phyloP scores from a whole-genome alignment of 2,113 vertebrate genomes.

The Triplophysa tibetana region DNA sequence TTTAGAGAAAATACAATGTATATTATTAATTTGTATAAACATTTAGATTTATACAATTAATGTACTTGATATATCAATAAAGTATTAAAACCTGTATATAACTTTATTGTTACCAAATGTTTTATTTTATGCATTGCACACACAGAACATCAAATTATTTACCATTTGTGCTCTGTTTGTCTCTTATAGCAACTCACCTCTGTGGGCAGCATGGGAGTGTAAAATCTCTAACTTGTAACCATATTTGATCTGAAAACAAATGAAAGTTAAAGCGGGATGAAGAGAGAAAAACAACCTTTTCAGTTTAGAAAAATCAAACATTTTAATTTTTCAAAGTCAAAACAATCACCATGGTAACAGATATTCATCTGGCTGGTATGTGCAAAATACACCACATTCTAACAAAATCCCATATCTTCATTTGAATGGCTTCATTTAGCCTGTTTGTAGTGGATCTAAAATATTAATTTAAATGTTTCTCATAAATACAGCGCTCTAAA shows the following conservation, averaged over 20 bases:
- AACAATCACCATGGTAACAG: constrained; percentile 40
- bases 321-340: constrained; percentile 16
- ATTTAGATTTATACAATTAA: too few relatives aligned
- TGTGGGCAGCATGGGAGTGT: not conserved
- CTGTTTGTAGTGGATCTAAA: not conserved
- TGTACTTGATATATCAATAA: too few relatives aligned
- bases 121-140: not conserved
- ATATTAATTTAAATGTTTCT: not conserved
- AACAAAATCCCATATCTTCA: constrained; percentile 2
- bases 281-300: not conserved
- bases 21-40: too few relatives aligned
- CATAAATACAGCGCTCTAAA: not conserved
- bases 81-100: not conserved
- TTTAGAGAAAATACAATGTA: too few relatives aligned
- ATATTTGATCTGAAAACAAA: not conserved
- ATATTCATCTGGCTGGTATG: constrained; percentile 53
- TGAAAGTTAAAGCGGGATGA: not conserved
- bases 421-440: not conserved
- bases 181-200: not conserved
- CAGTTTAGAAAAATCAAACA: constrained; percentile 22
- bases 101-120: not conserved
- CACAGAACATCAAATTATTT: not conserved
- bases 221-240: not conserved
- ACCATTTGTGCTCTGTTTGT: not conserved
- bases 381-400: constrained; percentile 35